These are phyloP conservation scores for Tetragnatha montana DNA, from an alignment of 2,888 invertebrate species.

Conservation along the genomic window DNA sequence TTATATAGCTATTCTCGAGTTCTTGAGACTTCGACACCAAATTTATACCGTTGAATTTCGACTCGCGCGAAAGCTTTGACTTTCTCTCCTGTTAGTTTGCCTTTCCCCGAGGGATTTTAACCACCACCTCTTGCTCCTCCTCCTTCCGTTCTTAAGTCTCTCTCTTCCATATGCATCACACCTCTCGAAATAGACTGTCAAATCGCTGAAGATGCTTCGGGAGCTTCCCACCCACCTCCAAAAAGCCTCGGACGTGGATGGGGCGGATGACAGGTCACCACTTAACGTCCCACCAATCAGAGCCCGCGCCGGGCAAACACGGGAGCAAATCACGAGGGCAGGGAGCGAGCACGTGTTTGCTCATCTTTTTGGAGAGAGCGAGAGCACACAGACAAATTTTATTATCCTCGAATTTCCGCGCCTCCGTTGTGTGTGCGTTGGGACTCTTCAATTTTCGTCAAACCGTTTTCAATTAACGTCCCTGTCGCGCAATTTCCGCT, in stretches of 20 bases:
- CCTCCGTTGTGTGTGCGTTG: conserved; percentile 37
- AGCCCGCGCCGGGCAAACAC: conserved; percentile 38
- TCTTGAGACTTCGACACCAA: too few species aligned
- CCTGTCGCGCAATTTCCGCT: conserved; percentile 58
- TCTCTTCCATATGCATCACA: neutral
- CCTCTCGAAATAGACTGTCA: neutral
- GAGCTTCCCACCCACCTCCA: too few species aligned
- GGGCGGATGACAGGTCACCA: conserved; percentile 25
- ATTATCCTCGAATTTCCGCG: conserved; percentile 61
- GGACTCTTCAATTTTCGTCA: conserved; percentile 54
- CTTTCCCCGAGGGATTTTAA: neutral
- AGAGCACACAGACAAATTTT: conserved; percentile 59
- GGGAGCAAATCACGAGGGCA: conserved; percentile 6
- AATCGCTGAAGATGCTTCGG: neutral
- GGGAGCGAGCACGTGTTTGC: conserved; percentile 50
- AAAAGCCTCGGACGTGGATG: too few species aligned
- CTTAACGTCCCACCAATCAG: conserved; percentile 40
- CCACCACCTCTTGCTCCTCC: conserved; percentile 4
- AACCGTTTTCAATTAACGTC: conserved; percentile 62
- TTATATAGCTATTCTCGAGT: too few species aligned
- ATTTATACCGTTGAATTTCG: too few species aligned
- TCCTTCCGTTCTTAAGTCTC: neutral
- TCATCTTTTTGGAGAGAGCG: conserved; percentile 47
- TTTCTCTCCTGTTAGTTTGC: neutral
- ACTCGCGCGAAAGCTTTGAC: too few species aligned